Conservation (phyloP, 2,888 invertebrate genomes). For the Leucophora obtusa region DNA sequence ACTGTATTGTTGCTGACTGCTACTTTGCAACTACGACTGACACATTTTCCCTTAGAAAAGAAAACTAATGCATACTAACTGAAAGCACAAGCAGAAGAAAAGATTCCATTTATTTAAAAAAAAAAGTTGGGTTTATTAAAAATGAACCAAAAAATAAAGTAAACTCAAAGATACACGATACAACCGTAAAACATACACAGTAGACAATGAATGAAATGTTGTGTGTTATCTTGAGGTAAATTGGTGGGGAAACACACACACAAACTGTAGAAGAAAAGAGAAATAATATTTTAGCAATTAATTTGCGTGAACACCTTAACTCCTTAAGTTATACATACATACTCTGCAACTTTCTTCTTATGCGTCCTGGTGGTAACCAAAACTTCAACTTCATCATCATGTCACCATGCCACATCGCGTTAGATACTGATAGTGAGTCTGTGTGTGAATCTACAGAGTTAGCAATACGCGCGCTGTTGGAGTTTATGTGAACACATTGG, state of each 20-base stretch:
- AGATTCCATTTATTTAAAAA: slow-evolving; percentile 22
- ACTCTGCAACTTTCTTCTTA: slow-evolving; percentile 24
- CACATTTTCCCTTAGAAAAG: slow-evolving; percentile 38
- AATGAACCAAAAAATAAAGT: background rate
- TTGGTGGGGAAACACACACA: slow-evolving; percentile 8
- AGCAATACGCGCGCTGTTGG: slow-evolving; percentile 40
- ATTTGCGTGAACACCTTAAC: slow-evolving; percentile 60
- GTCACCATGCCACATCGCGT: slow-evolving; percentile 53
- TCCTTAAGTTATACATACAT: slow-evolving; percentile 29
- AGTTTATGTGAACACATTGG: slow-evolving; percentile 47
- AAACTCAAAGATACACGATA: background rate
- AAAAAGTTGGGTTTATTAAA: slow-evolving; percentile 32
- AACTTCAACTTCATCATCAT: slow-evolving; percentile 61
- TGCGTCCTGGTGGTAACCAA: slow-evolving; percentile 54
- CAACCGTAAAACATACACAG: background rate
- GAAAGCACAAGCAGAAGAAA: slow-evolving; percentile 19
- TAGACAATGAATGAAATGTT: slow-evolving; percentile 9
- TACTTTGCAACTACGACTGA: slow-evolving; percentile 32
- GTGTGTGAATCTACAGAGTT: slow-evolving; percentile 5
- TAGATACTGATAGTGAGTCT: slow-evolving; percentile 40
- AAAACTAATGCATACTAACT: slow-evolving; percentile 51
- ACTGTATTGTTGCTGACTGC: slow-evolving; percentile 34
- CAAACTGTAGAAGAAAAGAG: background rate
- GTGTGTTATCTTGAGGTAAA: slow-evolving; percentile 29
- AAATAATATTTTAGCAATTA: slow-evolving; percentile 61